Conservation (phyloP, 2,797 vertebrate genomes). For the Phrynocephalus forsythii region DNA sequence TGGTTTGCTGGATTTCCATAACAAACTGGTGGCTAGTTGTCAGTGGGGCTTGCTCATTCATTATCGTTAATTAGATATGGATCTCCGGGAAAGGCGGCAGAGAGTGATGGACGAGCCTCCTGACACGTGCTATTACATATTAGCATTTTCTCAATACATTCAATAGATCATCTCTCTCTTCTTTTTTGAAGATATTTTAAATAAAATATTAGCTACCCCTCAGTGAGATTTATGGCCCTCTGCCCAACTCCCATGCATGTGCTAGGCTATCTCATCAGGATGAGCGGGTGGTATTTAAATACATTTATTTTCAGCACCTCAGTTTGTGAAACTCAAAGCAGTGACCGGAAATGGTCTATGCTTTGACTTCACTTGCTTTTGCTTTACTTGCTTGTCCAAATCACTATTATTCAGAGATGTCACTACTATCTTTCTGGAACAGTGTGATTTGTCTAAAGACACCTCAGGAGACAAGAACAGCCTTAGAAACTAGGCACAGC, state of each 20-base stretch:
- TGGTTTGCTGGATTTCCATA: constrained; percentile 80
- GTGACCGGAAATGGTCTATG: not conserved
- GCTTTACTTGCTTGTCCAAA: constrained; percentile 8
- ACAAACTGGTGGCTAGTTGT: constrained; percentile 78
- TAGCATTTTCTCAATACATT: constrained; percentile 82
- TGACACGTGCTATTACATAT: constrained; percentile 79
- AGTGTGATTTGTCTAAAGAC: constrained; percentile 13
- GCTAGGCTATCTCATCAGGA: constrained; percentile 1
- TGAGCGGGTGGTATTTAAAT: constrained; percentile 24
- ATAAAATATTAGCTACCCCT: constrained; percentile 75
- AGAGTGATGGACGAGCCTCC: constrained; percentile 81
- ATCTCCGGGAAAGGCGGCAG: constrained; percentile 77
- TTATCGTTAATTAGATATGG: constrained; percentile 85
- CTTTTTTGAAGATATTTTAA: constrained; percentile 72
- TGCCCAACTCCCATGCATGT: not conserved
- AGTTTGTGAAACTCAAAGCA: not conserved
- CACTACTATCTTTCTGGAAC: not conserved
- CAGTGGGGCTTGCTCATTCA: constrained; percentile 78
- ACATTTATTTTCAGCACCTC: constrained; percentile 13
- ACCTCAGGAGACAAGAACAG: not conserved
- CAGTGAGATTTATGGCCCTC: constrained; percentile 33
- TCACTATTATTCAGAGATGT: not conserved
- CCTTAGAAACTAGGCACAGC: not conserved
- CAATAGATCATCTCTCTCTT: constrained; percentile 74
- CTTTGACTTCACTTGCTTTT: not conserved